Evolutionary conservation across 2,113 vertebrate species (phyloP), one percentile per base, ranked within the genome.

Genomic region (Gavialis gangeticus): DNA sequence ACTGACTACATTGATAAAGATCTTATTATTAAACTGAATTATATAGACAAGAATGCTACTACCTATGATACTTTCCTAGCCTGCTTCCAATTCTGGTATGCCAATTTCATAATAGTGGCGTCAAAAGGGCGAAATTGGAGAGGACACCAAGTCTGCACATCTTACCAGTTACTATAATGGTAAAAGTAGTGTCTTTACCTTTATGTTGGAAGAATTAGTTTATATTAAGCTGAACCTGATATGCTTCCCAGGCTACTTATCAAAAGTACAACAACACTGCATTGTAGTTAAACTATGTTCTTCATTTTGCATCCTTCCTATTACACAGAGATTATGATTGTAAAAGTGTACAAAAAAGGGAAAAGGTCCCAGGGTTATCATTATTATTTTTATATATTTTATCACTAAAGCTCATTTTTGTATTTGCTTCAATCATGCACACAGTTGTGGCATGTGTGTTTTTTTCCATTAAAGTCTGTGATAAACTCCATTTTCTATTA

Each of bases 401-500:
- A 92, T 95, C 69, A 76, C 85, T 67, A 84, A 77, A 84, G 24
- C 37, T 95, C 96, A 82, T 95, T 94, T 97, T 96, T 97, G 79
- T 88, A 90, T 95, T 96, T 97, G 28, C 58, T 63, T 95, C 78
- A 95, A 17, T 95, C 92, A 97, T 82, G 67, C 62, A 94, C 77
- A 60, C 63, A 83, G 25, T 81, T 94, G 82, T 30, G 2, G 8
- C 62, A 18, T 34, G 21, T 75, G 18, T 82, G 64, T 93, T 66
- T 90, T 96, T 95, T 97, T 96, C 37, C 77, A 57, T 92, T 85
- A 96, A 89, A 77, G 22, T 91, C 75, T 87, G 87, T 78, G 57
- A 83, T 92, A 97, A 97, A 97, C 76, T 94, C 92, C 81, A 12
- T 57, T 96, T 96, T 96, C 80, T 97, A 91, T 94, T 97, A 95